Evolutionary conservation across 2,888 invertebrate genomes (phyloP), one percentile per base, ranked within the genome.

Genomic region (Sycophila texana): DNA sequence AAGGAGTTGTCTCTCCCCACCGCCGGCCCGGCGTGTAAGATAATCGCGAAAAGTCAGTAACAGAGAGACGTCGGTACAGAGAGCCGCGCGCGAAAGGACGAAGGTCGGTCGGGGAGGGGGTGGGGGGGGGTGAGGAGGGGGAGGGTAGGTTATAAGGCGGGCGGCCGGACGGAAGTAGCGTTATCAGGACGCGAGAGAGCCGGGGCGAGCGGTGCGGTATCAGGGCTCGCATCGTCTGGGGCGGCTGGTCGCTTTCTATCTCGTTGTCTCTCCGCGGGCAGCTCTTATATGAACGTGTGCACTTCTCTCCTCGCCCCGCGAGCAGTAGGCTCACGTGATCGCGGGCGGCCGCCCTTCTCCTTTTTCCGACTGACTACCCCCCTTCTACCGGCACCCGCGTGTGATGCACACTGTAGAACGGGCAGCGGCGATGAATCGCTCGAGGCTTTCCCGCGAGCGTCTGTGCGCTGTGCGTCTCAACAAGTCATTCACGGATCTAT

Each of bases 151-250:
- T 49, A 57, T 10, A 65, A 57, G 76, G 57, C 57, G 80, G 60
- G 71, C 68, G 77, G 77, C 65, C 74, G 82, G 80, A 82, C 74
- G 82, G 80, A 82, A 81, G 81, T 76, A 70, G 81, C 78, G 76
- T 81, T 83, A 82, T 83, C 83, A 77, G 58, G n/a, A 72, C n/a
- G 26, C 26, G 67, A 51, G 63, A 63, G 55, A 61, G 71, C 49
- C 73, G 76, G 60, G 55, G 78, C 68, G 39, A 57, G 20, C 55
- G 51, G 55, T 18, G 80, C 83, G 86, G 82, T 86, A 86, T 87
- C 87, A 81, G 83, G 76, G 82, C 82, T 82, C 81, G 84, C 84
- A 87, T 87, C 87, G 87, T 87, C 87, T 86, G 86, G 85, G 84
- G 84, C 82, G 81, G 81, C 77, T 80, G 72, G 57, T 47, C 53